phyloP scores from a whole-genome alignment of 2,888 invertebrate genomes.

The Oscheius sp. region DNA sequence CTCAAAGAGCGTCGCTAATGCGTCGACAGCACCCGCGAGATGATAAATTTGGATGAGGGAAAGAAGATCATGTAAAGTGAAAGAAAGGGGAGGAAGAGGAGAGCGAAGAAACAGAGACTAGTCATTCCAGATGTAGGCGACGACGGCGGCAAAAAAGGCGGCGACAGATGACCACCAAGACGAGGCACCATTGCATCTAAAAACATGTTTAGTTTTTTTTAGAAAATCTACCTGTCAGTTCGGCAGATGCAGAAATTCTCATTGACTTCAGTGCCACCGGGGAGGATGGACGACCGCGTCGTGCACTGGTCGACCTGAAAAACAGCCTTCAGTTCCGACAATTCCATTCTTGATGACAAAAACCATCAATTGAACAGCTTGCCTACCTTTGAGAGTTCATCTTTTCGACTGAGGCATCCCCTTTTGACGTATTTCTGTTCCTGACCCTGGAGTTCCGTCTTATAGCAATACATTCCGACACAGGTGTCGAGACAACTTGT shows the following conservation, averaged over 20 bases:
- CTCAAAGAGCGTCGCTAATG: slow-evolving; percentile 12
- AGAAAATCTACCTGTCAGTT: slow-evolving; percentile 12
- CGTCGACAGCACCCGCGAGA: slow-evolving; percentile 20
- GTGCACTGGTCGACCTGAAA: slow-evolving; percentile 47
- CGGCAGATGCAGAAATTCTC: slow-evolving; percentile 29
- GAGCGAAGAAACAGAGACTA: no score
- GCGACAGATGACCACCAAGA: slow-evolving; percentile 15
- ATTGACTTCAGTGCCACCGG: slow-evolving; percentile 24
- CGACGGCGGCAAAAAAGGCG: slow-evolving; percentile 10
- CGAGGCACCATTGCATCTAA: slow-evolving; percentile 26
- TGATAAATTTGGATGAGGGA: slow-evolving; percentile 13
- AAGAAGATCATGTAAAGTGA: slow-evolving; percentile 25
- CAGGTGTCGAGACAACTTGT: slow-evolving; percentile 23
- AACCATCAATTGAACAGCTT: not conserved
- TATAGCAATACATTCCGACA: slow-evolving; percentile 30
- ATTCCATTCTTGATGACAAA: not conserved
- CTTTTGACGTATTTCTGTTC: not conserved
- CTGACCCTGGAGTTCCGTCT: not conserved
- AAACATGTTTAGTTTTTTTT: no score
- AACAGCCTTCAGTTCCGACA: not conserved
- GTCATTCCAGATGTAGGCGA: slow-evolving; percentile 30
- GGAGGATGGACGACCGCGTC: slow-evolving; percentile 29
- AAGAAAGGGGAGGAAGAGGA: no score
- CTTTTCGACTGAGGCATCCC: slow-evolving; percentile 20
- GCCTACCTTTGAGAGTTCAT: slow-evolving; percentile 29